A percentile compares a stretch with the other conserved stretches of the same genome.
These are phyloP conservation scores for Rhombomys opimus DNA, from an alignment of 2,113 vertebrate genomes.

Conservation along the genomic window DNA sequence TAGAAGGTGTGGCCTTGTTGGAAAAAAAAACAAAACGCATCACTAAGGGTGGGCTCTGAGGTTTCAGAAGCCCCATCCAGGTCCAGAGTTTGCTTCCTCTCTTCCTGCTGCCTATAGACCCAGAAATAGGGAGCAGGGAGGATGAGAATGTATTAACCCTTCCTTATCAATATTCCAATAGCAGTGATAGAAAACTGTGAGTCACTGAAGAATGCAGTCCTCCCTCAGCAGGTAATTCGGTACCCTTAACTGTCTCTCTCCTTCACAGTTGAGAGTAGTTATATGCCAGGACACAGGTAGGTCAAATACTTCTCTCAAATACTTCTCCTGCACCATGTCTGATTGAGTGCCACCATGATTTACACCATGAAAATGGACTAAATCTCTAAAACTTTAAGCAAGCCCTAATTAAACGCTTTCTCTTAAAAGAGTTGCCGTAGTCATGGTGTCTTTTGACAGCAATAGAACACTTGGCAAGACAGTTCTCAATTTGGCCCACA, in stretches of 20 bases:
- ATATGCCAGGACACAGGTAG: background rate
- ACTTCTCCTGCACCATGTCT: background rate
- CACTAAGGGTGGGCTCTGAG: background rate
- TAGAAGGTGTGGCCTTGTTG: background rate
- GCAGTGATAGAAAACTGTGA: conserved; percentile 52
- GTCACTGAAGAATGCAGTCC: background rate
- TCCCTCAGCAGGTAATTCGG: conserved; percentile 15
- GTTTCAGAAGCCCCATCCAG: background rate
- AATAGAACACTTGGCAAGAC: background rate
- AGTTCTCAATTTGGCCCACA: background rate
- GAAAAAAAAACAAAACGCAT: background rate
- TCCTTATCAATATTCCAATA: conserved; percentile 29
- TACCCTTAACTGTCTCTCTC: background rate
- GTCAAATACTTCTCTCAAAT: background rate
- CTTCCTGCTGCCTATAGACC: background rate
- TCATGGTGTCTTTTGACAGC: background rate
- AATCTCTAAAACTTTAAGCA: background rate
- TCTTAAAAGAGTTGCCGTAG: background rate
- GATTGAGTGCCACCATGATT: background rate
- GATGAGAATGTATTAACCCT: conserved; percentile 64
- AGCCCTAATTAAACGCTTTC: background rate
- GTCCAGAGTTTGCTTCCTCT: background rate
- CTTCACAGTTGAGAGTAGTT: conserved; percentile 14
- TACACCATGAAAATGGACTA: background rate
- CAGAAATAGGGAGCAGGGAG: conserved; percentile 26